Evolutionary conservation across 2,888 invertebrate genomes (phyloP).

Genomic region (Pardosa pseudoannulata): DNA sequence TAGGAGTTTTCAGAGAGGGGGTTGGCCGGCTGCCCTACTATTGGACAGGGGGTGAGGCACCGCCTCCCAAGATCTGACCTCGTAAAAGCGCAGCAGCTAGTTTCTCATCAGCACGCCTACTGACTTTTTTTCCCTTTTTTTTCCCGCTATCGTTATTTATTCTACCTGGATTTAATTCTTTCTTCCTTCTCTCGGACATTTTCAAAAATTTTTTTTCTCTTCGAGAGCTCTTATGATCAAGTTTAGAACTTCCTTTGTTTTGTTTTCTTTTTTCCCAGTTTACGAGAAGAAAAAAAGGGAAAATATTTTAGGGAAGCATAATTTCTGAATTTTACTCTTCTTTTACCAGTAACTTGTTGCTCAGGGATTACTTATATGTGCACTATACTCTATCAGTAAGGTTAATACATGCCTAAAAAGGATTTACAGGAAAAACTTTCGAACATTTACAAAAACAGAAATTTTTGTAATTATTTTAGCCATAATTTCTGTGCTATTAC

Average conservation of each 20-base stretch:
- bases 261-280: too few relatives aligned
- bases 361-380: too few relatives aligned
- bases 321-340: too few relatives aligned
- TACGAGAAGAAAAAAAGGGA: too few relatives aligned
- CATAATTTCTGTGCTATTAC: too few relatives aligned
- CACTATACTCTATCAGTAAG: too few relatives aligned
- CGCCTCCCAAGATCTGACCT: conserved; percentile 63
- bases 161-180: conserved; percentile 15
- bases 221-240: background rate
- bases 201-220: background rate
- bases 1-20: conserved; percentile 27
- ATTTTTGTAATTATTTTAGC: too few relatives aligned
- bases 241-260: conserved; percentile 3
- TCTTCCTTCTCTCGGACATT: conserved; percentile 2
- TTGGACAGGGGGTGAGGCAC: conserved; percentile 69
- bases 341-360: too few relatives aligned
- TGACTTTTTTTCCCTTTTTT: conserved; percentile 46
- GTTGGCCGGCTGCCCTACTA: conserved; percentile 71
- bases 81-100: conserved; percentile 60
- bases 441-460: too few relatives aligned
- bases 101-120: conserved; percentile 62
- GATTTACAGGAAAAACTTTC: too few relatives aligned
- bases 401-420: too few relatives aligned
- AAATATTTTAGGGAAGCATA: too few relatives aligned
- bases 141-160: background rate